These are phyloP conservation scores for Myotis lucifugus DNA, from an alignment of 2,113 vertebrate species.

Conservation along the genomic window DNA sequence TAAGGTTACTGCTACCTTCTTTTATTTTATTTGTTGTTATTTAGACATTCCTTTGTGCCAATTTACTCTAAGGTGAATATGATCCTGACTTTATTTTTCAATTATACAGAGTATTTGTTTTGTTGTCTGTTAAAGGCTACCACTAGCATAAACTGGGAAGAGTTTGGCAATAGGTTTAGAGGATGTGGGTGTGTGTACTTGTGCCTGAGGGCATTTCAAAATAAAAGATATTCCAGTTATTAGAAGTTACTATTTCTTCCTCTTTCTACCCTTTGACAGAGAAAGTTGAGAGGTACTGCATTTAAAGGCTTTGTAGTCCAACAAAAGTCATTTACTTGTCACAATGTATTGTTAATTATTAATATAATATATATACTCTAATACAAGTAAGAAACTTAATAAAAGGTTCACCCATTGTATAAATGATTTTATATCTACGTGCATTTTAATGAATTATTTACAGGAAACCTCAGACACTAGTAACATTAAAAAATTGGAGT, in stretches of 20 bases:
- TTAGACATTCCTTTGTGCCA: not conserved
- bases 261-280: not conserved
- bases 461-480: not conserved
- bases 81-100: not conserved
- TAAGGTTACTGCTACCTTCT: not conserved
- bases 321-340: not conserved
- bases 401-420: not conserved
- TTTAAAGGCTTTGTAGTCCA: not conserved
- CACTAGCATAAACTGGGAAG: not conserved
- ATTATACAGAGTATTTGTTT: not conserved
- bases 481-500: slow-evolving; percentile 6
- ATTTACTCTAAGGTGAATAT: not conserved
- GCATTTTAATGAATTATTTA: slow-evolving; percentile 6
- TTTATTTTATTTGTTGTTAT: not conserved
- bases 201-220: not conserved
- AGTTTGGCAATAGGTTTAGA: not conserved
- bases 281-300: not conserved
- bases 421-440: not conserved
- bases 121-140: not conserved
- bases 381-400: not conserved
- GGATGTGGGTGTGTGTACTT: not conserved
- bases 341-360: not conserved
- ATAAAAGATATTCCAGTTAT: not conserved
- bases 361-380: not conserved
- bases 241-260: not conserved